Evolutionary conservation across 2,888 invertebrate species (phyloP).

Genomic region (Dromius quadrimaculatus): DNA sequence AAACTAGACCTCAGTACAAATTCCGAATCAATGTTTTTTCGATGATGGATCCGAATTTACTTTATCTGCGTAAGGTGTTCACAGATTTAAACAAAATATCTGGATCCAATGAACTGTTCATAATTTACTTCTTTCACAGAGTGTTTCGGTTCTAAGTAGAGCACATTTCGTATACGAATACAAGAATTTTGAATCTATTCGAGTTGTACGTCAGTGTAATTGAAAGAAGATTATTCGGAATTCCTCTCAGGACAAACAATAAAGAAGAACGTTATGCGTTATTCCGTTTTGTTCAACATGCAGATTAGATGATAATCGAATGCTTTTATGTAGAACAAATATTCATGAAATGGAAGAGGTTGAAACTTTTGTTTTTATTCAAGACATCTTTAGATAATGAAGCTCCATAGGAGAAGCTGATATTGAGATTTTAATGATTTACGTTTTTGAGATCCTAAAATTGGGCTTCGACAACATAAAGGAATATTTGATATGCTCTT

Average conservation of each 20-base stretch:
- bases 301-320: neutral
- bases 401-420: too few relatives aligned
- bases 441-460: too few relatives aligned
- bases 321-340: too few relatives aligned
- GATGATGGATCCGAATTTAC: constrained; percentile 44
- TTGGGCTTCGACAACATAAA: too few relatives aligned
- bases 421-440: too few relatives aligned
- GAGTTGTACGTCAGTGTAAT: neutral
- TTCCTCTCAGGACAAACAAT: neutral
- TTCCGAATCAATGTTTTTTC: constrained; percentile 50
- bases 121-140: constrained; percentile 48
- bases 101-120: constrained; percentile 45
- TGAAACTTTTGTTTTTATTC: too few relatives aligned
- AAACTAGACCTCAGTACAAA: constrained; percentile 49
- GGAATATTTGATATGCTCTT: too few relatives aligned
- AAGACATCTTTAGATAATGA: too few relatives aligned
- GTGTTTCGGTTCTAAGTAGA: constrained; percentile 1
- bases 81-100: constrained; percentile 50
- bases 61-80: constrained; percentile 48
- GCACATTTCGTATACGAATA: constrained; percentile 13
- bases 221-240: neutral
- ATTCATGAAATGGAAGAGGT: too few relatives aligned
- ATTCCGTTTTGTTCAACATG: neutral
- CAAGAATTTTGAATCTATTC: constrained; percentile 1
- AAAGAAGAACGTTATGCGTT: neutral